Conservation (phyloP, 2,113 vertebrate species). For the Choloepus hoffmanni region DNA sequence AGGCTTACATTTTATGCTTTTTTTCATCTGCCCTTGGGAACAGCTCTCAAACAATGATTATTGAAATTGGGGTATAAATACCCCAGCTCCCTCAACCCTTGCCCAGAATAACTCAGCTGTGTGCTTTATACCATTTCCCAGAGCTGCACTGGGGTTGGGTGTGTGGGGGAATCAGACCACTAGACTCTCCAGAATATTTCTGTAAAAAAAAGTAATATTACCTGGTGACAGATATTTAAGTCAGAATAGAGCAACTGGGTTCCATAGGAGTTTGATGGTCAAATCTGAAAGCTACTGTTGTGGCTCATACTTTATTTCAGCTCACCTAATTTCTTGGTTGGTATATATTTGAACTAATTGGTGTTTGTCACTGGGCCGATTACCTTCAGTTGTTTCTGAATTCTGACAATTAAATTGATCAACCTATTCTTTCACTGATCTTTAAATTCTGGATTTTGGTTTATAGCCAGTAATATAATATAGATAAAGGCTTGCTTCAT, state of each 20-base stretch:
- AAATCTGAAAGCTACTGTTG: constrained; percentile 6
- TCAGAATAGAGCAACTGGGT: background rate
- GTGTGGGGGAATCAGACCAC: background rate
- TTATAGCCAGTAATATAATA: background rate
- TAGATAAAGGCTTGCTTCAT: constrained; percentile 21
- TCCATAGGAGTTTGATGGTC: background rate
- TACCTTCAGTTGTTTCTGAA: background rate
- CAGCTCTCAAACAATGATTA: background rate
- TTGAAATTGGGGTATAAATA: background rate
- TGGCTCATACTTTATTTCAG: background rate
- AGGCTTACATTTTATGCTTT: background rate
- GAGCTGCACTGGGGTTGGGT: background rate
- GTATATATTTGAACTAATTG: background rate
- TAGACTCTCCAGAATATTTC: background rate
- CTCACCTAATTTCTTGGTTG: background rate
- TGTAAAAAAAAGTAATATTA: background rate
- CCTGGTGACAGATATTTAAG: background rate
- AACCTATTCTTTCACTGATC: background rate
- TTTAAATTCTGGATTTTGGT: background rate
- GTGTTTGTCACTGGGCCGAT: background rate
- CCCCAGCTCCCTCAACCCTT: background rate
- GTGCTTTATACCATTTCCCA: background rate
- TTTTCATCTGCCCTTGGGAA: background rate
- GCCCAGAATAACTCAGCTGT: background rate
- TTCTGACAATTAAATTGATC: background rate